Evolutionary conservation across 1,140 invertebrate species (phyloP), one percentile per base, ranked within the genome.

Genomic region (Chironomus tepperi): DNA sequence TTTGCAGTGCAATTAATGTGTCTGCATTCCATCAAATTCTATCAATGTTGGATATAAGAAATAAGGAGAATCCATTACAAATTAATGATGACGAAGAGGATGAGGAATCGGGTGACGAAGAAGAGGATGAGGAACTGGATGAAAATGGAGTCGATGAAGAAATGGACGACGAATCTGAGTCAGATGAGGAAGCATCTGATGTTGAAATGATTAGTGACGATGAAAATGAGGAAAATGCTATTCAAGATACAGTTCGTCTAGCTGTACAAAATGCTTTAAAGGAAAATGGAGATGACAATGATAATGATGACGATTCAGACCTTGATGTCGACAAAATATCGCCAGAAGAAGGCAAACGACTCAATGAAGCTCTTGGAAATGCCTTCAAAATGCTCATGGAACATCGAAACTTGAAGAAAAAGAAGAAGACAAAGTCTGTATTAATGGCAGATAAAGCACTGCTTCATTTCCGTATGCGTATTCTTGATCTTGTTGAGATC

Each of bases 321-420:
- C 83, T 93, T 8, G 90, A 93, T 77, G 85, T 92, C 16, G 91
- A 93, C 78, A 85, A 92, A 76, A 88, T 94, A 65, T 85, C 85
- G 75, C 91, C 93, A 77, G 89, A 88, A 76, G 89, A 93, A 80
- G 91, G 91, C 6, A 87, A 88, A 76, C 87, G 87, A 76, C 81
- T 93, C 3, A 88, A 93, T 78, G 83, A 87, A 77, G 89, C 89
- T 1, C 79, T 93, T 24, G 88, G 88, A 0, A 86, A 87, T 65
- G 90, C 89, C 1, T 93, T 93, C 78, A 88, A 85, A 78, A 84
- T 88, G 74, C 85, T 89, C 74, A 86, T 86, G 76, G 85, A 89
- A 75, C 87, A 86, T 76, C n/a, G 65, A 70, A 70, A 70, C 1
- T 21, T 21, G 7, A 80, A 81, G 7, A 86, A 86, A 77, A 81